These are phyloP conservation scores for Notothenia rossii DNA, from an alignment of 2,113 vertebrate species.

Conservation along the genomic window DNA sequence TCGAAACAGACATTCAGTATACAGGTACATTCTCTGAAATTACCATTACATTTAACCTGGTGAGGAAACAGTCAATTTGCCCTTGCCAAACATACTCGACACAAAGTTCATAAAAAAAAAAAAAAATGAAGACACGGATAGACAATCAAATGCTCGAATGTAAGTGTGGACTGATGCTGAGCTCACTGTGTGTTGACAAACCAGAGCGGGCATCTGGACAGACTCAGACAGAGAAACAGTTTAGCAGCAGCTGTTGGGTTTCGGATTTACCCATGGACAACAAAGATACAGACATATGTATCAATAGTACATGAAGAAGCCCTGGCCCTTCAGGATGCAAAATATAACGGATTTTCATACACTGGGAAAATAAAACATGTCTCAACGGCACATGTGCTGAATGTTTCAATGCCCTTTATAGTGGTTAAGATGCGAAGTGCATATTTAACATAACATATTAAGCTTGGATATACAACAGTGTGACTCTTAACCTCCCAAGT, in stretches of 20 bases:
- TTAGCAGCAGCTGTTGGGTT: constrained; percentile 83
- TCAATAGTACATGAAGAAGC: constrained; percentile 71
- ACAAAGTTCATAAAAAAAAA: constrained; percentile 62
- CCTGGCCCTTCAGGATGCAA: constrained; percentile 65
- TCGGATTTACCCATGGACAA: constrained; percentile 75
- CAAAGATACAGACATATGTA: constrained; percentile 73
- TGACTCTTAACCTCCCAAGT: constrained; percentile 70
- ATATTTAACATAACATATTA: constrained; percentile 79
- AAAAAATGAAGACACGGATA: constrained; percentile 63
- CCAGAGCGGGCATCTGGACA: constrained; percentile 59
- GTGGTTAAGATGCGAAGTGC: constrained; percentile 87
- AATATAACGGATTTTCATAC: constrained; percentile 67
- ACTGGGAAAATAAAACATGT: constrained; percentile 71
- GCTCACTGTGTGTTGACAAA: constrained; percentile 56
- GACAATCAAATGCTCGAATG: constrained; percentile 52
- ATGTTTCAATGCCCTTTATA: constrained; percentile 87
- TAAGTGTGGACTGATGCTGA: constrained; percentile 61
- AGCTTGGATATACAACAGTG: constrained; percentile 76
- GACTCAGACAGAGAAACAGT: constrained; percentile 71
- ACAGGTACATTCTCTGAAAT: constrained; percentile 83
- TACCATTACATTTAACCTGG: constrained; percentile 74
- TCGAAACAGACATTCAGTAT: constrained; percentile 80
- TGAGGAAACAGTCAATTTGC: constrained; percentile 76
- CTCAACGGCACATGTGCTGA: constrained; percentile 78
- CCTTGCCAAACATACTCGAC: constrained; percentile 68